Base-by-base conservation (phyloP, 1,140 invertebrate species). In the Doryteuthis pealeii region DNA sequence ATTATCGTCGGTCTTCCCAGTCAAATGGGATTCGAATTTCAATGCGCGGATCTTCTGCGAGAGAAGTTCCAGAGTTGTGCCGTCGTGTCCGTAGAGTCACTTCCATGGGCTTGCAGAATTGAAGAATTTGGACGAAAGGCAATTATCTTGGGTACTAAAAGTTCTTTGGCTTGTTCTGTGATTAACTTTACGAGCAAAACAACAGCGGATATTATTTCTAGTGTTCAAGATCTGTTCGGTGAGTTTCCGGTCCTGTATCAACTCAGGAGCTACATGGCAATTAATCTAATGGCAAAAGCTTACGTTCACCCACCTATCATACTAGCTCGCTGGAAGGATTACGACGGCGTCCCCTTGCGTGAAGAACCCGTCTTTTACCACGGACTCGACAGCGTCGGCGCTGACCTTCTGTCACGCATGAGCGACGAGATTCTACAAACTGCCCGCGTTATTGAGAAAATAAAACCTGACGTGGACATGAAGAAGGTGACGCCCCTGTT, bases 11-110 rank as follows among this genome's bases (percentile, higher is more conserved):
- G 83, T 10, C 58, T 82, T 49, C 82, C 83, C 10, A 80, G 83
- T 6, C 76, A 76, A 58, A 74, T 80, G 30, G 83, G 83, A 3
- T 85, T 85, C 70, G 82, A 84, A 70, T 85, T 80, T 67, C 74
- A 78, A 28, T 79, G 80, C 54, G 58, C 76, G 28, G 72, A 12
- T 18, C 2, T 62, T 30, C 49, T 73, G 5, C 15, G 49, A 18
- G 58, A 65, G 22, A 28, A 66, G 30, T 22, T n/a, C 70, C 15
- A 18, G 22, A 3, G 5, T 30, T 79, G 77, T 68, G 72, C 49
- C n/a, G 69, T 81, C 30, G 68, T 76, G 26, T 75, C 71, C 40
- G 72, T 78, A 28, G 83, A 83, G 49, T 74, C 77, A 0, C 72
- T 82, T 12, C 83, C 83, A 22, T 84, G 81, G 80, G 81, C 77